Base-by-base conservation (phyloP, 2,113 vertebrate species). In the Cacatua alba region DNA sequence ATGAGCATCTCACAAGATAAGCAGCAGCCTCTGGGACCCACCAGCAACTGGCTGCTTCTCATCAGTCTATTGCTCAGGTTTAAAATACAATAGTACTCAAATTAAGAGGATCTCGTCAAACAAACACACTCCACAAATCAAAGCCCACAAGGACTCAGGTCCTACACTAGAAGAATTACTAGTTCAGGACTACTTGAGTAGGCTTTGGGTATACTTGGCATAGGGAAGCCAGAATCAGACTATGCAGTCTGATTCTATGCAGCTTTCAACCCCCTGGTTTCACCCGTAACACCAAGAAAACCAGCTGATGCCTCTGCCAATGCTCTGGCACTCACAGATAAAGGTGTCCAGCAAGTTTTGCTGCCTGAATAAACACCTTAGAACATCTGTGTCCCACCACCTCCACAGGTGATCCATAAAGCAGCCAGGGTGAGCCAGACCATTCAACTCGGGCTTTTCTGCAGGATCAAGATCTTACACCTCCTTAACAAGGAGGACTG, bases 221-320 rank as follows among this genome's bases (percentile, higher is more conserved):
- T 48, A 59, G 11, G 26, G 25, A 41, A 46, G 11, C 20, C 44
- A 60, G 7, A 31, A 53, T 11, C 3, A 31, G 18, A 7, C 31
- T 35, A 35, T 6, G 0, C 33, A 35, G 39, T 41, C 35, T 24
- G 33, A 35, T 35, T 23, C n/a, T 6, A 2, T 2, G 29, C 20
- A 76, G 37, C 17, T 24, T 48, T 35, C 28, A 29, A 1, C 12
- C 31, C 33, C 75, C 24, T 46, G 17, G 29, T 1, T 53, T 21
- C 8, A 23, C 11, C 43, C 2, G 0, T 3, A 35, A 0, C 29
- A 35, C 20, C 35, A 4, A 0, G 2, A n/a, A 8, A n/a, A 2
- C 6, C 43, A 52, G 23, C 21, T 33, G 12, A 11, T 9, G 7
- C 24, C 43, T 62, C 48, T 6, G 3, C 1, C 20, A 9, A 0